phyloP scores from a whole-genome alignment of 53 echinoderm and acorn worm genomes.

The Luidia sarsii region DNA sequence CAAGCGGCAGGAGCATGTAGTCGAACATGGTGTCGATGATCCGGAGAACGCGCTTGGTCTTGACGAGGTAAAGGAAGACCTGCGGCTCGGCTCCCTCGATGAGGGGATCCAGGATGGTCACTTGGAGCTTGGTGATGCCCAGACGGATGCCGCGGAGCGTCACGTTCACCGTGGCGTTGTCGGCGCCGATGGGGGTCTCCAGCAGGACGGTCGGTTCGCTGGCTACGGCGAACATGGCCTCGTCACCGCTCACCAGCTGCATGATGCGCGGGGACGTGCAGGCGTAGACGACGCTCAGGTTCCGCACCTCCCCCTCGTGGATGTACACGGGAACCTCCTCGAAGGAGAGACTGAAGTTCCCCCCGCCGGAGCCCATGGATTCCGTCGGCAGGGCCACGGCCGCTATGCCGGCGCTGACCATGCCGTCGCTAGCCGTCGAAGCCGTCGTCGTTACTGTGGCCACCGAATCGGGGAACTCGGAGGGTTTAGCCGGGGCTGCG shows the following conservation, averaged over 20 bases:
- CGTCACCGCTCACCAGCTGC: constrained; percentile 55
- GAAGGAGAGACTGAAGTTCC: constrained; percentile 23
- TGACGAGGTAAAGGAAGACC: constrained; percentile 49
- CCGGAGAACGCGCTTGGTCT: constrained; percentile 63
- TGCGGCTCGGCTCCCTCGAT: constrained; percentile 41
- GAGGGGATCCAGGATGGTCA: constrained; percentile 39
- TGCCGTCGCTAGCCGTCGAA: too few relatives aligned
- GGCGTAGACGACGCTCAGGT: constrained; percentile 59
- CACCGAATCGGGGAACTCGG: too few relatives aligned
- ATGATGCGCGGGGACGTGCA: constrained; percentile 43
- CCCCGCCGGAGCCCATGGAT: neutral
- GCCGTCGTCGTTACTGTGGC: too few relatives aligned
- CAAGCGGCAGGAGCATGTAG: constrained; percentile 72
- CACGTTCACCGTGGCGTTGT: constrained; percentile 57
- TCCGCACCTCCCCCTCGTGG: constrained; percentile 42
- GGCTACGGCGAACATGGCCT: constrained; percentile 47
- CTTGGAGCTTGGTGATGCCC: constrained; percentile 58
- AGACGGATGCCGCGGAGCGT: constrained; percentile 52
- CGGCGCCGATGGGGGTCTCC: constrained; percentile 9
- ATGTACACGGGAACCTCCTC: constrained; percentile 30
- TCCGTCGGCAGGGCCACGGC: neutral
- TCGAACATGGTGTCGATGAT: constrained; percentile 81
- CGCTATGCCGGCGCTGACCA: neutral
- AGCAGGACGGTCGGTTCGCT: constrained; percentile 40
- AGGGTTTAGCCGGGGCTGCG: too few relatives aligned